Evolutionary conservation across 2,888 invertebrate genomes (phyloP), one percentile per base, ranked within the genome.

Genomic region (Bellardia pandia): DNA sequence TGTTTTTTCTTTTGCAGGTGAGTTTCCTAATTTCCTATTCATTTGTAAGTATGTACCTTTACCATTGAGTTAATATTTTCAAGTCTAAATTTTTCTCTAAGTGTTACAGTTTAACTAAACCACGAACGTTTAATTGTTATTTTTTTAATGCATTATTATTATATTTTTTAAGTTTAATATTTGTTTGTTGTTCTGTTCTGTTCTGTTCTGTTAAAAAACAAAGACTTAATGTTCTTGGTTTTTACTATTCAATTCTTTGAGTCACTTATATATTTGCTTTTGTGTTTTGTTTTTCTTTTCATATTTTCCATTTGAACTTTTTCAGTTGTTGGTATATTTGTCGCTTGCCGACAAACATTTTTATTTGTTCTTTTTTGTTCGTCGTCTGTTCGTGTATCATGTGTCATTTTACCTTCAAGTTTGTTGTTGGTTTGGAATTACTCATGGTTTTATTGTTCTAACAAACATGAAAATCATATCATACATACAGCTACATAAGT

Each of bases 381-480:
- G 66, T 56, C 53, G 40, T 53, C 3, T 13, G 33, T 62, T 71
- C 56, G 11, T 23, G 51, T 86, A 86, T 86, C 80, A 83, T 76
- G 69, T 86, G 51, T 86, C 86, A 71, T 33, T 75, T 86, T 80
- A 84, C 86, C 86, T 86, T 83, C 75, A 66, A 45, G 40, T 51
- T 78, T 80, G 51, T 42, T 60, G n/a, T 56, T 62, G 51, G 68
- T 68, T 40, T 8, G 37, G 56, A 75, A 75, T 82, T 82, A 82
- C 68, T 75, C 66, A 82, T 68, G 74, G 74, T 75, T 58, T 56
- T 8, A 37, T 33, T 71, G 37, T 71, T 60, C 62, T 37, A 58
- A 40, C 78, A 69, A 78, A 69, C 33, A 68, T 58, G 11, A 23
- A 60, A 56, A 45, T 30, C 64, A 77, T 56, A 58, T 66, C 40